Base-by-base conservation (phyloP, 1,140 invertebrate genomes). In the Homalodisca vitripennis region DNA sequence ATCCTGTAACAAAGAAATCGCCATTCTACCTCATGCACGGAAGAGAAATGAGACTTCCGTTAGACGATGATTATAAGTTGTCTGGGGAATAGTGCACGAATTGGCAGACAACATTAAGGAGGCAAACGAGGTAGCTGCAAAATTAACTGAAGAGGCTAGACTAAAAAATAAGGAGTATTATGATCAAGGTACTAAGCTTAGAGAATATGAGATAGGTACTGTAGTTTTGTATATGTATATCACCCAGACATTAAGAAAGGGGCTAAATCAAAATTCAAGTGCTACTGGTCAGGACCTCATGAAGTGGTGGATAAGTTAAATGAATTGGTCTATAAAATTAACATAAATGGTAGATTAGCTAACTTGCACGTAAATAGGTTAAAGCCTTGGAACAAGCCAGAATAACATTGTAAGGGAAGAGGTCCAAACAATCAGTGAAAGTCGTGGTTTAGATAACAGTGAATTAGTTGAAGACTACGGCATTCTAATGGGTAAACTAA, bases 11-110 rank as follows among this genome's bases (percentile, higher is more conserved):
- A 20, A 46, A 46, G 62, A 34, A 32, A 3, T 26, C 62, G 1
- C 62, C 62, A 29, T 64, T 34, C 29, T 64, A 26, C 29, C 62
- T 64, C 48, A 51, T 64, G 62, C 29, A 64, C 34, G 62, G 62
- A 14, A 26, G 62, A 1, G 17, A 64, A 10, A 64, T 64, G 62
- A 64, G 30, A 30, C 17, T n/a, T n/a, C n/a, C n/a, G n/a, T n/a
- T n/a, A n/a, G n/a, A n/a, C n/a, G n/a, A n/a, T n/a, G n/a, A n/a
- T 51, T 51, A 51, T 51, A 14, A 51, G n/a, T 51, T 51, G 17
- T 51, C 48, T 20, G 48, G 48, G 17, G 48, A 51, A 3, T 3
- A 51, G 48, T 14, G 48, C 17, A 51, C 48, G 3, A 6, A 3
- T n/a, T 3, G n/a, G n/a, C n/a, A n/a, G n/a, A n/a, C n/a, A n/a